Evolutionary conservation across 2,113 vertebrate species (phyloP).

Genomic region (Coptodon bakossiorum): DNA sequence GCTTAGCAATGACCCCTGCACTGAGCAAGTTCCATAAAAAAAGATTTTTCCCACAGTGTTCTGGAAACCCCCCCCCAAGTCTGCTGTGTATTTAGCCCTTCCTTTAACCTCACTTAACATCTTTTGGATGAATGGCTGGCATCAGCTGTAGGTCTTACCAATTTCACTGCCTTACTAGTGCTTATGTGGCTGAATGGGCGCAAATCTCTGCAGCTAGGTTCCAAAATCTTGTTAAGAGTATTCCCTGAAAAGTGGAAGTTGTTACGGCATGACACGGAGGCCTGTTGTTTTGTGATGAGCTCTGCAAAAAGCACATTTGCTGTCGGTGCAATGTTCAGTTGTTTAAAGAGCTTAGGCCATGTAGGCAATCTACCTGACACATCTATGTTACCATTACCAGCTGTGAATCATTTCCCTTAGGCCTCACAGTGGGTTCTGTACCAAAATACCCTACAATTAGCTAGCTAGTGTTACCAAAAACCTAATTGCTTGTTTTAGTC

Average conservation of each 20-base stretch:
- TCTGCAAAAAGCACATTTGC: not conserved
- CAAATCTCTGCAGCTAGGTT: not conserved
- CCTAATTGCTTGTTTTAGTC: not conserved
- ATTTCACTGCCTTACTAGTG: not conserved
- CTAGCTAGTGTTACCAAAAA: not conserved
- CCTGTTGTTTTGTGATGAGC: not conserved
- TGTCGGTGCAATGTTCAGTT: not conserved
- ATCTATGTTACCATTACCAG: not conserved
- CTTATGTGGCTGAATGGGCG: not conserved
- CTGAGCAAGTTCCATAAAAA: not conserved
- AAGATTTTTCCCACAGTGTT: not conserved
- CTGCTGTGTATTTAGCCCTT: not conserved
- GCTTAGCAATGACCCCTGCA: not conserved
- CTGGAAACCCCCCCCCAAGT: not conserved
- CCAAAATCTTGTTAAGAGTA: not conserved
- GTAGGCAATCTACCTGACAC: not conserved
- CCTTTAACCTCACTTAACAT: not conserved
- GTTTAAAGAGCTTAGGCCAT: not conserved
- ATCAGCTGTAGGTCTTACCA: not conserved
- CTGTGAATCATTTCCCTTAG: not conserved
- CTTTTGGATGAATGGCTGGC: not conserved
- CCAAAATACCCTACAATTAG: not conserved
- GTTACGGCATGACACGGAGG: not conserved
- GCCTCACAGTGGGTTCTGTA: not conserved
- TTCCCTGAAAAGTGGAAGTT: not conserved